Base-by-base conservation (phyloP, 1,140 invertebrate genomes). In the Drosophila jambulina region DNA sequence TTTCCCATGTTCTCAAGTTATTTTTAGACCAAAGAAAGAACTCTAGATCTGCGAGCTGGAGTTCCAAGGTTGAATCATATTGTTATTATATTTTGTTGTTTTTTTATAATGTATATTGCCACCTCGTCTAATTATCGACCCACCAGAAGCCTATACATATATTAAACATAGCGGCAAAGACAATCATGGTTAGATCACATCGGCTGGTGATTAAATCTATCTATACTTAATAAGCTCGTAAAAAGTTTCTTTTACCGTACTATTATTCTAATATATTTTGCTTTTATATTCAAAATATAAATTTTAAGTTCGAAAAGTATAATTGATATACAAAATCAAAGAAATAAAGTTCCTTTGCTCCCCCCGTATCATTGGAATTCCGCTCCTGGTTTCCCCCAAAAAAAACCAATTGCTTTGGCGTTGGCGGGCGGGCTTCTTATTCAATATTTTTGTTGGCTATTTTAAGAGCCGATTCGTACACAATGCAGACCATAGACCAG, bases 381-480 rank as follows among this genome's bases (percentile, higher is more conserved):
- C 84, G 80, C 76, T 62, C 53, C 61, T 80, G 65, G 9, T 13
- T 51, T 42, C 7, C 13, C 2, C 17, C 7, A 21, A 15, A 29
- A 9, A 38, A n/a, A 40, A 17, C 25, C 45, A 49, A 69, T 80
- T 82, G 65, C 45, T 46, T 78, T 76, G 45, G 49, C 70, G 62
- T 79, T 82, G 75, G 61, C 76, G 80, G 69, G 25, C 43, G 2
- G 7, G 51, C 32, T 67, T 59, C 57, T 62, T 49, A 49, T 74
- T 60, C 57, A 75, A 75, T 72, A 74, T 74, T 74, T 51, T 40
- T 48, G 23, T 67, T 59, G 27, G 57, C 85, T 87, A 87, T 87
- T 90, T 87, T 71, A 65, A 84, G 80, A 68, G 21, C 10, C 13
- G 54, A 80, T 63, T 54, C 75, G 62, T 71, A 75, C 53, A 68